Conservation (phyloP, 1,140 invertebrate species). For the Monochamus saltuarius region DNA sequence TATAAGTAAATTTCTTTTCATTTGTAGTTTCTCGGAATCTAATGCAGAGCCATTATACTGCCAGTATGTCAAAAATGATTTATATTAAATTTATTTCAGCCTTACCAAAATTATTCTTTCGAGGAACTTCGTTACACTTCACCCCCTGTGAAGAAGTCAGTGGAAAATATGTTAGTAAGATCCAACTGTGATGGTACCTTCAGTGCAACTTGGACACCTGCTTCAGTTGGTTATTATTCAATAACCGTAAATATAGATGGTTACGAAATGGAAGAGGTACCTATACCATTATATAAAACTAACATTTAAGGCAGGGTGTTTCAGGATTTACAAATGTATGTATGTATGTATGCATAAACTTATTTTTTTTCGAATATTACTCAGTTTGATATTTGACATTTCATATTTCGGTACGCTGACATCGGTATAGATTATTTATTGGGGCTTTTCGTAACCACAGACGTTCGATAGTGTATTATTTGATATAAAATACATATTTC, state of each 20-base stretch:
- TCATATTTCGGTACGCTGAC: too few relatives aligned
- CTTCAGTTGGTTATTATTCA: conserved; percentile 84
- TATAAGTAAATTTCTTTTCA: too few relatives aligned
- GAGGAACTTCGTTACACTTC: conserved; percentile 89
- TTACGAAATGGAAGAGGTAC: conserved; percentile 77
- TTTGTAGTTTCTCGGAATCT: too few relatives aligned
- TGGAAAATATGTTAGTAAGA: conserved; percentile 82
- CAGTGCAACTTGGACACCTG: conserved; percentile 89
- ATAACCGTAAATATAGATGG: conserved; percentile 88
- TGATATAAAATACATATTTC: too few relatives aligned
- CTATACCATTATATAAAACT: too few relatives aligned
- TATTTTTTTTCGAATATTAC: background rate
- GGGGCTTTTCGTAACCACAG: too few relatives aligned
- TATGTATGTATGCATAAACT: background rate
- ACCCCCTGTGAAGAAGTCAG: conserved; percentile 69
- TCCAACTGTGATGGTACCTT: conserved; percentile 86
- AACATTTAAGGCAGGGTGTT: background rate
- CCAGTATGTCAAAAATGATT: conserved; percentile 5
- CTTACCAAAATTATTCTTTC: conserved; percentile 94
- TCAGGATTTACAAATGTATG: background rate
- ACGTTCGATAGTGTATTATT: too few relatives aligned
- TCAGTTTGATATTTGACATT: too few relatives aligned
- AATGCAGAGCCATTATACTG: too few relatives aligned
- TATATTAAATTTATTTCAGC: conserved; percentile 52
- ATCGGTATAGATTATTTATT: too few relatives aligned